Percentiles rank a stretch among this genome's conserved stretches.
Evolutionary conservation across 2,888 invertebrate genomes (phyloP).

Genomic region (Lingula anatina): DNA sequence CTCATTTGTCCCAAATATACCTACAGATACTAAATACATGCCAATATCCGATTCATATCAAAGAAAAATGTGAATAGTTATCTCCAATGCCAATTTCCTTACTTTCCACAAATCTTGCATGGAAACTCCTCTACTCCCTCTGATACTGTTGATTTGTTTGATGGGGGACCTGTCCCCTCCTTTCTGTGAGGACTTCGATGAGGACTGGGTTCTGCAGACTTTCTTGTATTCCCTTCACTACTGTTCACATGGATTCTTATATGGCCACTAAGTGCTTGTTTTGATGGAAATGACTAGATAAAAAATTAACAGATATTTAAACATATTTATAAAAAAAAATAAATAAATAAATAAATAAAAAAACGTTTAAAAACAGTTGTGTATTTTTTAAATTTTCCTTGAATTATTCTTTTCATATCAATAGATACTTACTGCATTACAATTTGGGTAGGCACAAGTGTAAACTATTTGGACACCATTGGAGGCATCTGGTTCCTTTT

Average conservation of each 20-base stretch:
- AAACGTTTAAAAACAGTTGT: background rate
- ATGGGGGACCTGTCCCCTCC: slow-evolving; percentile 2
- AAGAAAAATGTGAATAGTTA: too few relatives aligned
- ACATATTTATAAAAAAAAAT: too few relatives aligned
- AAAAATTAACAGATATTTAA: slow-evolving; percentile 4
- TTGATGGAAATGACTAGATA: slow-evolving; percentile 65
- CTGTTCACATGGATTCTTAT: slow-evolving; percentile 40
- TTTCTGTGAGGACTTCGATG: background rate
- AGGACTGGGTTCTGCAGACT: background rate
- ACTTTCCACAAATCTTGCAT: slow-evolving; percentile 98
- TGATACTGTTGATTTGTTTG: slow-evolving; percentile 5
- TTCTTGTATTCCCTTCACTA: slow-evolving; percentile 1
- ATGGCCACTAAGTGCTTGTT: slow-evolving; percentile 66
- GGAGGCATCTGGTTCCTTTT: too few relatives aligned
- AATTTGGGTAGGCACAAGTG: slow-evolving; percentile 40
- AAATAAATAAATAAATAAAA: background rate
- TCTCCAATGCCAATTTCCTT: too few relatives aligned
- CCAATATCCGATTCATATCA: too few relatives aligned
- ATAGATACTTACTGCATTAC: slow-evolving; percentile 36
- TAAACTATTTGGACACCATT: too few relatives aligned
- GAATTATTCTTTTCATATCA: too few relatives aligned
- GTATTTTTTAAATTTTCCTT: too few relatives aligned
- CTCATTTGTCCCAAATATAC: too few relatives aligned
- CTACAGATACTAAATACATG: too few relatives aligned
- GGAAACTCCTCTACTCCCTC: slow-evolving; percentile 66